Percentiles rank a stretch among this genome's conserved stretches.
Conservation (phyloP, 23 tunicate genomes). For the Ciona savignyi region DNA sequence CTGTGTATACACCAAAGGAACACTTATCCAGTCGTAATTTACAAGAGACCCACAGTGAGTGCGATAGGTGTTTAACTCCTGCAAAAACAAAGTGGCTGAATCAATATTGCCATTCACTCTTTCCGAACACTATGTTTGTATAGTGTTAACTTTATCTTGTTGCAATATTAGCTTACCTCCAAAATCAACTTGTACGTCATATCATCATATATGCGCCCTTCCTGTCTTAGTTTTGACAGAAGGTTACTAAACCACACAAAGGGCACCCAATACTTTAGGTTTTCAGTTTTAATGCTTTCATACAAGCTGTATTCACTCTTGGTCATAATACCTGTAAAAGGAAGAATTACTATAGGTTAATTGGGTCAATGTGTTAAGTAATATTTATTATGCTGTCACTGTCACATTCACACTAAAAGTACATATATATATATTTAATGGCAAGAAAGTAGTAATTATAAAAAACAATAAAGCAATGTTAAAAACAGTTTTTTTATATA, state of each 20-base stretch:
- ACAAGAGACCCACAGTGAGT: constrained; percentile 46
- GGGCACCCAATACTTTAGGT: constrained; percentile 91
- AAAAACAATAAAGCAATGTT: too few relatives aligned
- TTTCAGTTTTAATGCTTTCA: constrained; percentile 55
- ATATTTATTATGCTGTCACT: too few relatives aligned
- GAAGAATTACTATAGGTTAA: too few relatives aligned
- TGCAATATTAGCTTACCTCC: constrained; percentile 21
- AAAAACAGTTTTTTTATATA: too few relatives aligned
- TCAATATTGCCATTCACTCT: not conserved
- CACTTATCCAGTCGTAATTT: constrained; percentile 84
- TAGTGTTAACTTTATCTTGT: not conserved
- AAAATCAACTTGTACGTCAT: constrained; percentile 52
- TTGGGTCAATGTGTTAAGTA: too few relatives aligned
- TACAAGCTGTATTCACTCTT: constrained; percentile 44
- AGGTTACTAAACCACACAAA: constrained; percentile 73
- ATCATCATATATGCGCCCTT: constrained; percentile 83
- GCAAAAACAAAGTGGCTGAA: not conserved
- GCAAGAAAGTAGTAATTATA: too few relatives aligned
- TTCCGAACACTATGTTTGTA: not conserved
- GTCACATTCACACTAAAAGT: too few relatives aligned
- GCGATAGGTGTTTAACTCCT: constrained; percentile 71
- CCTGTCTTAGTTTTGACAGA: constrained; percentile 58
- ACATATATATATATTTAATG: too few relatives aligned
- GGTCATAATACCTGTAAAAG: constrained; percentile 87
- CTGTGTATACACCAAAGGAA: constrained; percentile 95